Evolutionary conservation across 2,888 invertebrate species (phyloP).

Genomic region (Sphaerophoria rueppellii): DNA sequence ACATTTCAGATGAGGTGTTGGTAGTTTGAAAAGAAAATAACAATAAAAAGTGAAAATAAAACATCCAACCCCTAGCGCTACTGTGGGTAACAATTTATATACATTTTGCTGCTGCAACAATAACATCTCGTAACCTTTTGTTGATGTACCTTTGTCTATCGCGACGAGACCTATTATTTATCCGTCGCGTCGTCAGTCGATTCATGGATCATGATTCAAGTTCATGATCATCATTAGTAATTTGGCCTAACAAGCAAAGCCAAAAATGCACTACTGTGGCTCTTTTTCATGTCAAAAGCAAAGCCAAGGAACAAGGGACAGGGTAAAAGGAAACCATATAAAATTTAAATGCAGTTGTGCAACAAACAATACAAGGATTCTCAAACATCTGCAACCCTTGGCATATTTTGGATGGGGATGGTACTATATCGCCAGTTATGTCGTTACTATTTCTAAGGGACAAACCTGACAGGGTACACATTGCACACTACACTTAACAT

Average conservation of each 20-base stretch:
- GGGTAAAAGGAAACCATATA: conserved; percentile 22
- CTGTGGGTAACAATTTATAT: conserved; percentile 16
- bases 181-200: conserved; percentile 41
- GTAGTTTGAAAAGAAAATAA: conserved; percentile 27
- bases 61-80: conserved; percentile 40
- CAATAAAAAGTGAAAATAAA: conserved; percentile 15
- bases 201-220: conserved; percentile 66
- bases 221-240: conserved; percentile 68
- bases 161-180: conserved; percentile 47
- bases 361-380: conserved; percentile 65
- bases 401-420: conserved; percentile 3
- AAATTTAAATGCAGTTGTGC: conserved; percentile 62
- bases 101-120: conserved; percentile 20
- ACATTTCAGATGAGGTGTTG: conserved; percentile 48
- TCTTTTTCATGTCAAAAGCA: neutral
- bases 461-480: conserved; percentile 16
- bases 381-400: conserved; percentile 56
- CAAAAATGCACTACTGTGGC: neutral
- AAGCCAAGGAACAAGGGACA: neutral
- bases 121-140: conserved; percentile 45
- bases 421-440: conserved; percentile 42
- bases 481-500: neutral
- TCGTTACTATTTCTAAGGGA: conserved; percentile 8
- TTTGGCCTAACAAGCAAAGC: conserved; percentile 3
- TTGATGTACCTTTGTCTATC: conserved; percentile 7